Percentiles rank a stretch among this genome's conserved stretches.
phyloP scores from a whole-genome alignment of 2,113 vertebrate species.

The Actinemys pallida region DNA sequence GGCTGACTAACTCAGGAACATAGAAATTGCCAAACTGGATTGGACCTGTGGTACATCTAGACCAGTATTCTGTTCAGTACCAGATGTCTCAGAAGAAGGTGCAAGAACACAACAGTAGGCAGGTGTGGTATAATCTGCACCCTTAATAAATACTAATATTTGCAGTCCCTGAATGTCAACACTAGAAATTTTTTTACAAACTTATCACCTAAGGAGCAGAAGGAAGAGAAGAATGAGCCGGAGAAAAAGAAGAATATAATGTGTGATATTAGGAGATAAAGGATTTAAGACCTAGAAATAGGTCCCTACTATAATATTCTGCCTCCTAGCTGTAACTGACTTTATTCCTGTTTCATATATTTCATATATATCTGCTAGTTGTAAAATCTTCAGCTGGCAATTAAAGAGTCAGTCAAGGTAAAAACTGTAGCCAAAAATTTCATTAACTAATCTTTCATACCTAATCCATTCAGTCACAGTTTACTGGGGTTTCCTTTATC shows the following conservation, averaged over 20 bases:
- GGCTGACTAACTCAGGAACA: not conserved
- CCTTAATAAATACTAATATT: not conserved
- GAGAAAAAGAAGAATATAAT: not conserved
- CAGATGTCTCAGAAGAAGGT: not conserved
- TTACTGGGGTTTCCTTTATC: slow-evolving; percentile 54
- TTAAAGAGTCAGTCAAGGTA: slow-evolving; percentile 35
- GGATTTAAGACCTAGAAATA: not conserved
- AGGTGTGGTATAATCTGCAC: not conserved
- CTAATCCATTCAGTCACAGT: slow-evolving; percentile 45
- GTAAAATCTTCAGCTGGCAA: slow-evolving; percentile 24
- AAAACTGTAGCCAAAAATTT: slow-evolving; percentile 19
- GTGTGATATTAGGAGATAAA: not conserved
- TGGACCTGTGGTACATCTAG: not conserved
- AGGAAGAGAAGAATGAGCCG: not conserved
- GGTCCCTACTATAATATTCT: not conserved
- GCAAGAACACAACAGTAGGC: not conserved
- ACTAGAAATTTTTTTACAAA: not conserved
- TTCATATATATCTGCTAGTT: not conserved
- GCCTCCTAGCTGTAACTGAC: not conserved
- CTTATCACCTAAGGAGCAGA: not conserved
- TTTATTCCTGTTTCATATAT: not conserved
- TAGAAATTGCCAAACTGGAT: not conserved
- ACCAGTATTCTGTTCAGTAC: not conserved
- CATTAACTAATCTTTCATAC: slow-evolving; percentile 52
- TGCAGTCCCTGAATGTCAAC: not conserved